These are phyloP conservation scores for Melipona quadrifasciata DNA, from an alignment of 1,140 invertebrate species.

Conservation along the genomic window DNA sequence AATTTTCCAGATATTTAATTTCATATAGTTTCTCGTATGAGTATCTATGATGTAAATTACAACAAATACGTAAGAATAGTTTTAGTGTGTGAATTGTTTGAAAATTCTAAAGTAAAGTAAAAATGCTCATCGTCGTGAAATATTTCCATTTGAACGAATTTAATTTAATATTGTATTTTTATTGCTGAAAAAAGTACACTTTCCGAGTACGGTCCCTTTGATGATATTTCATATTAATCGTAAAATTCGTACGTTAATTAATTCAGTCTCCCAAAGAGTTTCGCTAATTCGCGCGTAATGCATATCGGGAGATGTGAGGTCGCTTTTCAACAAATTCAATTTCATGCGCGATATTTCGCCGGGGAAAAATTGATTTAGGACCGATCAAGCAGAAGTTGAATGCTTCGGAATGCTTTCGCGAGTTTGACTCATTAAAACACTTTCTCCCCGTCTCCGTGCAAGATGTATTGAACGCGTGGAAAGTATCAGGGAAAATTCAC, in stretches of 20 bases:
- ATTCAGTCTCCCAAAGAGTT: neutral
- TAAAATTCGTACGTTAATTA: neutral
- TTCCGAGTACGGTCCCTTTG: neutral
- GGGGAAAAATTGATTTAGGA: neutral
- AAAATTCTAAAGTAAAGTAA: no score
- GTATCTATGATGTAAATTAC: neutral
- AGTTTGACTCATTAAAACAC: neutral
- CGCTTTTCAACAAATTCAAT: neutral
- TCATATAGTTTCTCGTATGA: no score
- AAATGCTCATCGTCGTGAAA: neutral
- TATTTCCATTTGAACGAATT: neutral
- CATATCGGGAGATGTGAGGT: neutral
- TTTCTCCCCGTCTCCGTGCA: neutral
- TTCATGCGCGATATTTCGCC: neutral
- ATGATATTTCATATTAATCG: neutral
- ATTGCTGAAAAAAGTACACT: no score
- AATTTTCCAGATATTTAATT: no score
- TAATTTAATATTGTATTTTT: no score
- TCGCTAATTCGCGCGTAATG: neutral
- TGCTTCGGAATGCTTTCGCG: neutral
- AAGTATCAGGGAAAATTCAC: neutral
- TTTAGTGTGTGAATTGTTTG: neutral
- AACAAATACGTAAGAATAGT: neutral
- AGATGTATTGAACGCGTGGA: neutral
- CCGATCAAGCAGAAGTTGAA: neutral